A percentile compares a stretch with the other conserved stretches of the same genome.
Conservation (phyloP, 2,797 vertebrate genomes). For the Tokudaia muenninki region DNA sequence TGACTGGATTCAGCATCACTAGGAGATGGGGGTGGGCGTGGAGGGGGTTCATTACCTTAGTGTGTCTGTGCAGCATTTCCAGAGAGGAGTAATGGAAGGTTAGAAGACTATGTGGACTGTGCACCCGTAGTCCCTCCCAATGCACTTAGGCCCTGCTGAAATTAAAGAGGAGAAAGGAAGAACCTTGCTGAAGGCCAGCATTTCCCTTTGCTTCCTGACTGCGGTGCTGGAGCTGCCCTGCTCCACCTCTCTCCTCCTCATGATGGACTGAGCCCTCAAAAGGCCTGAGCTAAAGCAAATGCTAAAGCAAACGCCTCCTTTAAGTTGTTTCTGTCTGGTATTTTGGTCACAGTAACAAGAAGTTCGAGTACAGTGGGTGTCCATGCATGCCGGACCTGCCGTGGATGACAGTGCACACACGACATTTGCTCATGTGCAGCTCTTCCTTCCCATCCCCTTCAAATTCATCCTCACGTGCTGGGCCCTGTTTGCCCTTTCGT, state of each 20-base stretch:
- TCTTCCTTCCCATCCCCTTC: not conserved
- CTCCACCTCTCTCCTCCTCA: not conserved
- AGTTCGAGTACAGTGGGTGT: not conserved
- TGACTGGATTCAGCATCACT: not conserved
- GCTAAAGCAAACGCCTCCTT: not conserved
- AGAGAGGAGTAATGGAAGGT: too few relatives aligned
- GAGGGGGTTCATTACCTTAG: too few relatives aligned
- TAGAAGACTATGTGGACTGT: not conserved
- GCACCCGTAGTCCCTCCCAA: rapidly evolving
- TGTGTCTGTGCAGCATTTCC: too few relatives aligned
- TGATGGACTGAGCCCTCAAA: not conserved
- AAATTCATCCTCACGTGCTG: not conserved
- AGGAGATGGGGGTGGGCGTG: too few relatives aligned
- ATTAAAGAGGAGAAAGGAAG: not conserved
- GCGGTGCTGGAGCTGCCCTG: not conserved
- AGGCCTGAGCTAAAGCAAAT: not conserved
- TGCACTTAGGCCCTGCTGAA: not conserved
- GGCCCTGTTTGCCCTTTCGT: not conserved
- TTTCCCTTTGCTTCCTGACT: not conserved
- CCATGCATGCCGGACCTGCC: not conserved
- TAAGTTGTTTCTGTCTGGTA: not conserved
- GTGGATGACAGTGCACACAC: too few relatives aligned
- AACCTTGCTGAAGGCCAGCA: not conserved
- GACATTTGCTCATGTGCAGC: too few relatives aligned
- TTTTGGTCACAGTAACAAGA: not conserved